These are phyloP conservation scores for Metopolophium dirhodum DNA, from an alignment of 1,140 invertebrate genomes.

Conservation along the genomic window DNA sequence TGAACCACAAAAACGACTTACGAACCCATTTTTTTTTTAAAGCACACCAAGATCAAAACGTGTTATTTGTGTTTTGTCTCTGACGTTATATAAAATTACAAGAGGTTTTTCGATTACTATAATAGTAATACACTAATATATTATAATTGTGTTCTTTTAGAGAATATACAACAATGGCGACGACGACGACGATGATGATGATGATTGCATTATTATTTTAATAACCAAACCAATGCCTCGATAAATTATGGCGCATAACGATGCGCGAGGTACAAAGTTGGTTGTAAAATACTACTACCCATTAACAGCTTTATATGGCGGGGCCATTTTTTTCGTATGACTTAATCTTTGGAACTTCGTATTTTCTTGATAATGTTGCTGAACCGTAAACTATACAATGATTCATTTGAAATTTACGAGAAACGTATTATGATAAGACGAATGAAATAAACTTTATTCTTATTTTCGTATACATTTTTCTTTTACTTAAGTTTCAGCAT, in stretches of 20 bases:
- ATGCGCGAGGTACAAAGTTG: background rate
- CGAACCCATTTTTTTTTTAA: background rate
- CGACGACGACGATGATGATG: background rate
- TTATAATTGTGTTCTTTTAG: background rate
- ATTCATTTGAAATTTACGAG: background rate
- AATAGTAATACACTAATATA: background rate
- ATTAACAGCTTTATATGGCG: background rate
- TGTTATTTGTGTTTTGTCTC: background rate
- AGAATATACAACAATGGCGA: background rate
- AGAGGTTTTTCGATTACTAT: background rate
- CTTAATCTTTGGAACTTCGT: constrained; percentile 22
- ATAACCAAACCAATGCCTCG: constrained; percentile 14
- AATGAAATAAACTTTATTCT: background rate
- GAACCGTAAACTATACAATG: constrained; percentile 33
- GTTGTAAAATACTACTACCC: constrained; percentile 38
- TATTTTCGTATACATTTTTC: background rate
- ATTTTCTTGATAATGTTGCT: constrained; percentile 29
- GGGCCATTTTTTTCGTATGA: constrained; percentile 31
- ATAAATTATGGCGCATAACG: background rate
- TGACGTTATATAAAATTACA: background rate
- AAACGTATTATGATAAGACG: constrained; percentile 11
- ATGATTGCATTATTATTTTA: constrained; percentile 31
- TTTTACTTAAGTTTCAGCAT: background rate
- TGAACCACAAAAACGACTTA: background rate
- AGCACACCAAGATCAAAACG: background rate